phyloP scores from a whole-genome alignment of 2,113 vertebrate genomes.

The Microcebus ravelobensis region DNA sequence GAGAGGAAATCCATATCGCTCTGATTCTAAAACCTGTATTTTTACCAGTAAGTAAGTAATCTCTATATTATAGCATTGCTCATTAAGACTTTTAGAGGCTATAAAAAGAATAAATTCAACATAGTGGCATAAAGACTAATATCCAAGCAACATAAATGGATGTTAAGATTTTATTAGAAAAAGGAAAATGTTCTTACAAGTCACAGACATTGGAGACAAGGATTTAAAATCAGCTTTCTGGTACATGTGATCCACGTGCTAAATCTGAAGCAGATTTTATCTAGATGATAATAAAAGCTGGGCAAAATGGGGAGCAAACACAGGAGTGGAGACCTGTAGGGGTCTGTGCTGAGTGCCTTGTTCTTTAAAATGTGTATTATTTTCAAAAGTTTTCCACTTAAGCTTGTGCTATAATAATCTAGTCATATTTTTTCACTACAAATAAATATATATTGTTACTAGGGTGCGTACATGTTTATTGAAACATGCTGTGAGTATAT shows the following conservation, averaged over 20 bases:
- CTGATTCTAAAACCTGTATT: background rate
- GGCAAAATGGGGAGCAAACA: background rate
- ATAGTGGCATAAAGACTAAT: background rate
- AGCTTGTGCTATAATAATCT: background rate
- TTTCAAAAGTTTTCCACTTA: background rate
- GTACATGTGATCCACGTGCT: background rate
- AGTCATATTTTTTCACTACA: background rate
- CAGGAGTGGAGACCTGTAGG: rapidly evolving
- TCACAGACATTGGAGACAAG: background rate
- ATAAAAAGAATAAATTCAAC: background rate
- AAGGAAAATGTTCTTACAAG: background rate
- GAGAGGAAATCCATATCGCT: background rate
- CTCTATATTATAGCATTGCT: background rate
- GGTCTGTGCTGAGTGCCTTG: background rate
- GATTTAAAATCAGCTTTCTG: background rate
- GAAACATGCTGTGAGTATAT: background rate
- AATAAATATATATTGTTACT: background rate
- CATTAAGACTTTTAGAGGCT: background rate
- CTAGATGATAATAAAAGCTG: background rate
- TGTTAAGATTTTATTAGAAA: background rate
- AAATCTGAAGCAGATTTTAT: background rate
- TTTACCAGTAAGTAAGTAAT: background rate
- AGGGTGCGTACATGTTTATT: background rate
- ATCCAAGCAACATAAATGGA: background rate
- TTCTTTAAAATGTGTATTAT: background rate